phyloP scores from a whole-genome alignment of 2,113 vertebrate species.

The Odontophorus gujanensis region DNA sequence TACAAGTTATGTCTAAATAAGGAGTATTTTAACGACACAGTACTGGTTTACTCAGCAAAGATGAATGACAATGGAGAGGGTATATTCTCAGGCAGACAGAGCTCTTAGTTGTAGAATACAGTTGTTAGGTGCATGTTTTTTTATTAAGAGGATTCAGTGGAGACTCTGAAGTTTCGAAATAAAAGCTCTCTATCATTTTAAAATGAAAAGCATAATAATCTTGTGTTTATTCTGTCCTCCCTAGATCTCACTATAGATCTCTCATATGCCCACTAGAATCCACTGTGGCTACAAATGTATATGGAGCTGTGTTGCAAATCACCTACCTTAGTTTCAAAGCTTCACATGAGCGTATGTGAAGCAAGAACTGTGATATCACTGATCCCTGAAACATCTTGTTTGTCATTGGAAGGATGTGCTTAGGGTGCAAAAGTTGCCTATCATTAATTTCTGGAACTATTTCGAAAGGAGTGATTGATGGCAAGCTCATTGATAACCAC shows the following conservation, averaged over 20 bases:
- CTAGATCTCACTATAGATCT: not conserved
- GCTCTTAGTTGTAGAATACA: not conserved
- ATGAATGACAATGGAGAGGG: not conserved
- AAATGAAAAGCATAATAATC: not conserved
- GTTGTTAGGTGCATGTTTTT: not conserved
- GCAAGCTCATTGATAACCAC: not conserved
- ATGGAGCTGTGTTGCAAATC: not conserved
- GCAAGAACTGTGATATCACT: not conserved
- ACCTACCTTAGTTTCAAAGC: not conserved
- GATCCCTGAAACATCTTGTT: not conserved
- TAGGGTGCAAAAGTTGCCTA: not conserved
- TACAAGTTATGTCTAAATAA: not conserved
- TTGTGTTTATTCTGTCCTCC: not conserved
- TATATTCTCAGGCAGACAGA: not conserved
- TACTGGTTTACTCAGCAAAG: not conserved
- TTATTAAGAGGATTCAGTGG: not conserved
- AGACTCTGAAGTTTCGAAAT: not conserved
- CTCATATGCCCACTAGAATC: not conserved
- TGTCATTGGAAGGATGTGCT: not conserved
- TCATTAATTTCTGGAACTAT: slow-evolving; percentile 31
- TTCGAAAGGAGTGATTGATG: slow-evolving; percentile 32
- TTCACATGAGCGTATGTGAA: not conserved
- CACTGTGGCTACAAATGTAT: not conserved
- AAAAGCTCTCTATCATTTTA: not conserved
- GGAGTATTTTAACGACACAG: not conserved